Evolutionary conservation across 2,113 vertebrate genomes (phyloP), one percentile per base, ranked within the genome.

Genomic region (Otolemur garnettii): DNA sequence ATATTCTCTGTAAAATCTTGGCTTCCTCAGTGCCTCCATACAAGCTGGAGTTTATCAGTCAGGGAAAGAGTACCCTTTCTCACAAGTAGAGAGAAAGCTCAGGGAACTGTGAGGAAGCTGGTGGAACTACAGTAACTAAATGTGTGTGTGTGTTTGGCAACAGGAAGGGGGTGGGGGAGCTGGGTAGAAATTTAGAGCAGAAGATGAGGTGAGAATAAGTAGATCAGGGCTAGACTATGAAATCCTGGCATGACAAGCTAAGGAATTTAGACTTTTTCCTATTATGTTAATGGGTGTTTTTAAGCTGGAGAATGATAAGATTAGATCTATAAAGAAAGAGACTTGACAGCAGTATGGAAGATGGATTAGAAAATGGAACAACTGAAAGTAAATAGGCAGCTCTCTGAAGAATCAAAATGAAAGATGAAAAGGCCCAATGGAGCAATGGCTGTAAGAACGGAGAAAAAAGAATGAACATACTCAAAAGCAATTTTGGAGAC

Each of bases 401-500:
- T 83, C 75, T 85, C 26, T 74, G 77, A 45, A 95, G n/a, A 91
- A 85, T 2, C 60, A 28, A 74, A 90, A 66, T 59, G 71, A 90
- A 91, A 91, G 85, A 95, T 88, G 35, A 90, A 95, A 97, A 59
- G 30, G 35, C 80, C 42, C 91, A 21, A 53, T 45, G 62, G 24
- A 38, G 71, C 33, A 91, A 38, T 19, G 71, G 69, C 24, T 77
- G 26, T 53, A 21, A 90, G 85, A 90, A 86, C 2, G 18, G 15
- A 78, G 18, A 88, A 78, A 53, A 90, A 85, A 50, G 69, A 79
- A 96, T 4, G 28, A 91, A 93, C 35, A 60, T 68, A 88, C 55
- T 87, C 79, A 60, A 95, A 94, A 92, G 89, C 69, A 91, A 68
- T 89, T 93, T 66, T 80, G 85, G 83, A 95, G 75, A 93, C 6